A percentile compares a stretch with the other conserved stretches of the same genome.
Evolutionary conservation across 2,113 vertebrate genomes (phyloP).

Genomic region (Takifugu bimaculatus): DNA sequence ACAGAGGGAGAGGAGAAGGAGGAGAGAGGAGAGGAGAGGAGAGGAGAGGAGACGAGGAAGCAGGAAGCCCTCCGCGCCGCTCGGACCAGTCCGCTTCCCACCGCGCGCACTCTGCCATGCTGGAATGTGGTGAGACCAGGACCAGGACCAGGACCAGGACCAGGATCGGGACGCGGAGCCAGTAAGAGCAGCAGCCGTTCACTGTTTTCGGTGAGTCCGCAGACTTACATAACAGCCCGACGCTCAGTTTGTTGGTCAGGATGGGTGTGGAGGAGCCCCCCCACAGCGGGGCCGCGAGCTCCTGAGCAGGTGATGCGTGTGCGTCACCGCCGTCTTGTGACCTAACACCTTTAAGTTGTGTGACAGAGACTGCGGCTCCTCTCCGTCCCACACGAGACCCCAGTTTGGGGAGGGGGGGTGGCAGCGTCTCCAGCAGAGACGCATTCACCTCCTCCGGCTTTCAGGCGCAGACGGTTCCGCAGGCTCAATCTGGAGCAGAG

Average conservation of each 20-base stretch:
- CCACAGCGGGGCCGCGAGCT: not conserved
- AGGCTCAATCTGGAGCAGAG: not conserved
- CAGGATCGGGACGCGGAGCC: constrained; percentile 28
- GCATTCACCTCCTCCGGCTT: not conserved
- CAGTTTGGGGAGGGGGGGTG: not conserved
- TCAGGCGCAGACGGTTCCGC: not conserved
- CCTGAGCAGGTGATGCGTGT: not conserved
- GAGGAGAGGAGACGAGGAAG: not conserved
- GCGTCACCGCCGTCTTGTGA: not conserved
- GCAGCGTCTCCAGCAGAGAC: not conserved
- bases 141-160: not conserved
- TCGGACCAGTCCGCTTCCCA: constrained; percentile 23
- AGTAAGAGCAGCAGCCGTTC: constrained; percentile 39
- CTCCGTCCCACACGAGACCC: not conserved
- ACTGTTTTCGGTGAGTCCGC: constrained; percentile 52
- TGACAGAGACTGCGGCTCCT: not conserved
- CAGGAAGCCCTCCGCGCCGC: constrained; percentile 48
- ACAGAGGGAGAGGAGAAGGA: constrained; percentile 24
- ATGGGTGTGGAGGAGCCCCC: not conserved
- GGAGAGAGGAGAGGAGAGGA: too few species aligned
- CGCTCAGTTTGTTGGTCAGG: not conserved
- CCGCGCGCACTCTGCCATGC: constrained; percentile 66
- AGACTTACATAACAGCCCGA: not conserved
- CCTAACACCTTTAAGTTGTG: not conserved
- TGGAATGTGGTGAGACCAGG: constrained; percentile 58